Base-by-base conservation (phyloP, 2,113 vertebrate genomes). In the Nyctibius bracteatus region DNA sequence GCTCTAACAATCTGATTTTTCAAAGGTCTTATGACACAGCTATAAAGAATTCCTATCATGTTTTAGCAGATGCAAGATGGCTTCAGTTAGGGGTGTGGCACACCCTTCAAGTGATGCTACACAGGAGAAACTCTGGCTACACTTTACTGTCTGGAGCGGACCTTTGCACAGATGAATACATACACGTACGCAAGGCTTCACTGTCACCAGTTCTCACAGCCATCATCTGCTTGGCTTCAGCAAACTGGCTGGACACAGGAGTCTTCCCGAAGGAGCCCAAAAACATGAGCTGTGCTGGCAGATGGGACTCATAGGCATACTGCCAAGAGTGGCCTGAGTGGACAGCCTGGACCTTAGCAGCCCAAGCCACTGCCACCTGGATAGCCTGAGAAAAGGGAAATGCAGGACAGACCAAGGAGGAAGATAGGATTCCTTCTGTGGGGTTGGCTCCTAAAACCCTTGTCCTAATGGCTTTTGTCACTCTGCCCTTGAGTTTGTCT, bases 1-100 rank as follows among this genome's bases (percentile, higher is more conserved):
- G 30, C 10, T 81, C 44, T 43, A 47, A 46, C 27, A 66, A 71
- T 7, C 37, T 44, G 14, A 46, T 39, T 92, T 86, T 70, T 61
- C 83, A 66, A 75, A 88, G 80, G 10, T 81, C 72, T 86, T 33
- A 47, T 0, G 14, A 71, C 7, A 46, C 31, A 87, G 37, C 28
- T 79, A 9, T 28, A 66, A 58, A 51, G 84, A 81, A 7, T 12
- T 20, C 54, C 25, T n/a, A 30, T 43, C n/a, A 9, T 21, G 41
- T 51, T 91, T 81, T 68, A 81, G 96, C 73, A 94, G 77, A 62
- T 37, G 70, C 86, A 91, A 89, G 77, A 89, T 54, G 93, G 73
- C 37, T 92, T 81, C 73, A 92, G 65, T 79, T 57, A 72, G 35
- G 19, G 37, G 24, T 89, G 89, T 72, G 65, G 84, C 94, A 92